Evolutionary conservation across 2,797 vertebrate species (phyloP), one percentile per base, ranked within the genome.

Genomic region (Acomys russatus): DNA sequence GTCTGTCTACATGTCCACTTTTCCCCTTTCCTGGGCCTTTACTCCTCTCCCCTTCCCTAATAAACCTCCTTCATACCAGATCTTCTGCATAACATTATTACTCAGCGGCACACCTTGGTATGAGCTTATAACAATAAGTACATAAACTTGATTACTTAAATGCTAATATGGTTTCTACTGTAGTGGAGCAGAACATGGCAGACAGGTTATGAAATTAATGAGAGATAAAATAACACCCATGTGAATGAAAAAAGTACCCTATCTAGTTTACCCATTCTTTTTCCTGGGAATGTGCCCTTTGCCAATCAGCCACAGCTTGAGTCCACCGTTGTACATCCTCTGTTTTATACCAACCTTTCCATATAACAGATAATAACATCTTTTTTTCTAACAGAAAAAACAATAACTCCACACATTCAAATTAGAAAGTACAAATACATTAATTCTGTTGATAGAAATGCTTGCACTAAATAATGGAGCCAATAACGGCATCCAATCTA

Each of bases 341-440:
- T n/a, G 12, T 83, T 97, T 97, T 97, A 85, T 80, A 97, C 90
- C 83, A 35, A 91, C 68, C 92, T 94, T 91, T 51, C 95, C 94
- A 78, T 70, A 68, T 78, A 97, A 96, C 66, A 92, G 83, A 92
- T 95, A 96, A 78, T 90, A 96, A 85, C 70, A 96, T 82, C 15
- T 2, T 68, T 54, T 33, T 73, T 63, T 33, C 68, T 97, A 95
- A 96, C 51, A 94, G 82, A 44, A 86, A n/a, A 64, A 73, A 12
- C 71, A 73, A 35, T 11, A 66, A 17, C 44, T 6, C 17, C 25
- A 92, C 92, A 90, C 0, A 76, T n/a, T 95, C 95, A 78, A 56
- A 93, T 88, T 94, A 92, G 66, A 79, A 97, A 92, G 25, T 71
- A 94, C 23, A 88, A 15, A 80, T 91, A n/a, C 0, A 97, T 77